Base-by-base conservation (phyloP, 2,888 invertebrate genomes). In the Nesidiocoris tenuis region DNA sequence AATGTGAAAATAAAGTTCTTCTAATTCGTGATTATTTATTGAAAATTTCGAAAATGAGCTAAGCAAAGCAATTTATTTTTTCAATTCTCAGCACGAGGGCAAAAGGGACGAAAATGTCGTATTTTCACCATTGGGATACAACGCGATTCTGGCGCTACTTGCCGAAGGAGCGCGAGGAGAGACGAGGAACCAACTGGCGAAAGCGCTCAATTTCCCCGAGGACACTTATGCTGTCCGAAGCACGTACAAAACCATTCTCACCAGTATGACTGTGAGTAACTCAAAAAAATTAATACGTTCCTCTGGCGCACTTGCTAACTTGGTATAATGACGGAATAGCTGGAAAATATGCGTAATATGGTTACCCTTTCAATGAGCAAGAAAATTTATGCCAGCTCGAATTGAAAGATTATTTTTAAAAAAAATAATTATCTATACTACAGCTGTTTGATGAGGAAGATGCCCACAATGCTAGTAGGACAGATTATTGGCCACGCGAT, bases 111-210 rank as follows among this genome's bases (percentile, higher is more conserved):
- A 85, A 66, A 89, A 90, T 80, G 86, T 88, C 72, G 90, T 88
- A 1, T 88, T 89, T 79, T 89, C 90, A 0, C 90, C 90, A 0
- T 83, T 90, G 57, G 90, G 90, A 0, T 88, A 89, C 78, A 87
- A 89, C 0, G 85, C 87, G 0, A 88, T 89, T 70, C 82, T 90
- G 56, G 89, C 88, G 0, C 87, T 90, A 65, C 82, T 90, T 18
- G 88, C 88, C 0, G 90, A 90, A 83, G 90, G 88, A 12, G 86
- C 90, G 0, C 83, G 83, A 19, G 89, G 88, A 0, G 86, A 87
- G 77, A 89, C 89, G 0, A 86, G 86, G 78, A 84, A 86, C 25
- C 88, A 90, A 80, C 84, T 90, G 18, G 83, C 84, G 1, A 82
- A 86, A 71, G 86, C 88, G 0, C 83, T 90, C 2, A 87, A 87